These are phyloP conservation scores for Synanthedon vespiformis DNA, from an alignment of 2,888 invertebrate species.

Conservation along the genomic window DNA sequence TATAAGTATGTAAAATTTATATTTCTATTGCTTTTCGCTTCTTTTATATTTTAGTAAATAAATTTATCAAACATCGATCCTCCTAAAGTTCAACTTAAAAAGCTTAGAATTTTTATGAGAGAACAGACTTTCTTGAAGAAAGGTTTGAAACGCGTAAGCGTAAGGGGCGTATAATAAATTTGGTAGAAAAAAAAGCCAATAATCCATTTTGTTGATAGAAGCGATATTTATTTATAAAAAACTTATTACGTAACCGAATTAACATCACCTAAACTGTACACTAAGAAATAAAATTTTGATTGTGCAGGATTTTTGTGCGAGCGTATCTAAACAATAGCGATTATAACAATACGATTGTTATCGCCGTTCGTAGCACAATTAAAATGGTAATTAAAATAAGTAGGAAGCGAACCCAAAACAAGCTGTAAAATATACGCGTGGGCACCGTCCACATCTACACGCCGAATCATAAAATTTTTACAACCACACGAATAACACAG, in stretches of 20 bases:
- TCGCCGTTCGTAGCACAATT: constrained; percentile 44
- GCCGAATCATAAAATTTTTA: constrained; percentile 44
- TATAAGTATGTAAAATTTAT: no score
- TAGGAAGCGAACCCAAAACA: constrained; percentile 28
- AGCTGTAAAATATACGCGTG: constrained; percentile 34
- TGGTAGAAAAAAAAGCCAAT: no score
- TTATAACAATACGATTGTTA: constrained; percentile 37
- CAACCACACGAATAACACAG: constrained; percentile 26
- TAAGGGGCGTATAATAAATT: no score
- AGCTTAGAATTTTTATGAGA: no score
- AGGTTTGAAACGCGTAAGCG: no score
- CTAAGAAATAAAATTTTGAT: not conserved
- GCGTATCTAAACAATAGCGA: constrained; percentile 43
- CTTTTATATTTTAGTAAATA: no score
- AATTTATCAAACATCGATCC: no score
- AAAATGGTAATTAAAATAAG: constrained; percentile 60
- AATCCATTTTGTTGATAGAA: no score
- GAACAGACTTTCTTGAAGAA: no score
- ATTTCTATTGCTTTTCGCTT: no score
- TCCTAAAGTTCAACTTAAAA: no score
- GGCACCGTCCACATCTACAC: constrained; percentile 26
- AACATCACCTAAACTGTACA: not conserved
- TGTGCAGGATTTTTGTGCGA: constrained; percentile 20
- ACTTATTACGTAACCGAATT: not conserved
- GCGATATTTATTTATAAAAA: no score